These are phyloP conservation scores for Pterocles orientalis DNA, from an alignment of 2,113 vertebrate genomes.

Conservation along the genomic window DNA sequence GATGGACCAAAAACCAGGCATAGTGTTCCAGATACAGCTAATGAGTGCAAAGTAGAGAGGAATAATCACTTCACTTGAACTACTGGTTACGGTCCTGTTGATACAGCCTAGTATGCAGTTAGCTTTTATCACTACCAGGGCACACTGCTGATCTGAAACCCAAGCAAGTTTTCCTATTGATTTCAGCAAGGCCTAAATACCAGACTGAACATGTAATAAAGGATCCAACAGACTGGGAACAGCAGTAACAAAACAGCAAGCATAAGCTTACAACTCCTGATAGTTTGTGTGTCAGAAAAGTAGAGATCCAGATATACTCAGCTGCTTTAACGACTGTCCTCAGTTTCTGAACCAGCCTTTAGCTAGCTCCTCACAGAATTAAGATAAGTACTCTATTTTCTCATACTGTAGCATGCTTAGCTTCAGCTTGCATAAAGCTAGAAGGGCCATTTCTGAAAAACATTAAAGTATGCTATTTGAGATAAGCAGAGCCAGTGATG, in stretches of 20 bases:
- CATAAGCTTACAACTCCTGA: background rate
- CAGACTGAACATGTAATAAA: conserved; percentile 27
- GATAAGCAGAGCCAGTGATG: background rate
- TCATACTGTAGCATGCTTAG: background rate
- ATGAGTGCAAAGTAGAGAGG: background rate
- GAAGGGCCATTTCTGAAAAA: background rate
- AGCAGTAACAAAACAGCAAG: background rate
- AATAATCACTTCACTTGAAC: background rate
- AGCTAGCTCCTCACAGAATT: background rate
- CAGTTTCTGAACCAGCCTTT: background rate
- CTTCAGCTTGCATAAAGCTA: background rate
- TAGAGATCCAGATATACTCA: background rate
- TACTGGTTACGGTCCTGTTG: background rate
- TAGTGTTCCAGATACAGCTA: background rate
- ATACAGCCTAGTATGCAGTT: conserved; percentile 10
- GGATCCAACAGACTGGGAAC: background rate
- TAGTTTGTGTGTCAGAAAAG: background rate
- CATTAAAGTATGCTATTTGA: background rate
- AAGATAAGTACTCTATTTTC: background rate
- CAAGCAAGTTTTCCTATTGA: conserved; percentile 37
- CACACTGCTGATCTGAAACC: conserved; percentile 36
- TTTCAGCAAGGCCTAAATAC: conserved; percentile 33
- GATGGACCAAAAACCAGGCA: background rate
- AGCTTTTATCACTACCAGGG: background rate
- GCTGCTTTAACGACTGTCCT: background rate